phyloP scores from a whole-genome alignment of 2,113 vertebrate genomes.

The Oriolus oriolus region DNA sequence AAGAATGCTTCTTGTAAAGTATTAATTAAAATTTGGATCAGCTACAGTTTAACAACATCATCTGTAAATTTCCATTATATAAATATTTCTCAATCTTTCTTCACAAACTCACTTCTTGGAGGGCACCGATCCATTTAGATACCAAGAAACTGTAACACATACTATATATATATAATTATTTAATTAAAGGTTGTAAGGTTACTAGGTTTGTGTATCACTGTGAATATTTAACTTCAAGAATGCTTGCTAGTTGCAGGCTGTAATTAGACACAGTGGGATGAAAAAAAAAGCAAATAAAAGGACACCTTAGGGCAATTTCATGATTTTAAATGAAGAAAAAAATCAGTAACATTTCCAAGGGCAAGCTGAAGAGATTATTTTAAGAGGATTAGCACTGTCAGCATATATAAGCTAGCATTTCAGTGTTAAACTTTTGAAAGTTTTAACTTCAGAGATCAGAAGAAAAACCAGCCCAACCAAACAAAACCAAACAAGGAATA shows the following conservation, averaged over 20 bases:
- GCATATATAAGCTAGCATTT: background rate
- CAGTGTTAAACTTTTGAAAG: background rate
- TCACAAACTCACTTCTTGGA: background rate
- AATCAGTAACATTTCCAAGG: background rate
- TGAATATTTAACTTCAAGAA: background rate
- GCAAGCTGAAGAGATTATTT: background rate
- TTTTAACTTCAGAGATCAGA: background rate
- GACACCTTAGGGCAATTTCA: background rate
- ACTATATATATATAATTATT: background rate
- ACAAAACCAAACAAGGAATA: background rate
- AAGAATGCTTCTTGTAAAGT: background rate
- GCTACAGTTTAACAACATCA: background rate
- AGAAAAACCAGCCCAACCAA: fast-evolving
- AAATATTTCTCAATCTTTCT: background rate
- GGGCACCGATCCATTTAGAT: background rate
- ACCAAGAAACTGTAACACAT: background rate
- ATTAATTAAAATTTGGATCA: background rate
- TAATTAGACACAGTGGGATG: background rate
- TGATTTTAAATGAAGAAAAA: background rate
- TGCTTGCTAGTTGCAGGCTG: background rate
- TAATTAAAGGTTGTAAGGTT: background rate
- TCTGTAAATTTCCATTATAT: background rate
- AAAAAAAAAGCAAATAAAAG: background rate
- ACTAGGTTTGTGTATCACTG: background rate
- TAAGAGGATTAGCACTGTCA: background rate